Evolutionary conservation across 2,888 invertebrate species (phyloP).

Genomic region (Muscina levida): DNA sequence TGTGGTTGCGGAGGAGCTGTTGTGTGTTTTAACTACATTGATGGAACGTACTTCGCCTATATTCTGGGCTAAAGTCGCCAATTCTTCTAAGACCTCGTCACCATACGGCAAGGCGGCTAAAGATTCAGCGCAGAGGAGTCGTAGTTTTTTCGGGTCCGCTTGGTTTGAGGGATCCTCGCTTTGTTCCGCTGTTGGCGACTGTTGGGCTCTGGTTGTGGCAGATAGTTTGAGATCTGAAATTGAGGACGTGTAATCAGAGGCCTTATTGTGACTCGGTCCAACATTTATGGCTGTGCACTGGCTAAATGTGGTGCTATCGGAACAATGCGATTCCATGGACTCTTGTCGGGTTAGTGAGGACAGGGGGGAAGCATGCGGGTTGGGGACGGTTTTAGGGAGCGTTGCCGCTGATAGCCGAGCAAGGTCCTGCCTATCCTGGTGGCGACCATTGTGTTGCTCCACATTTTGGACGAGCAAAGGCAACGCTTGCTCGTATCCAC

Average conservation of each 20-base stretch:
- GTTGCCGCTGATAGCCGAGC: conserved; percentile 10
- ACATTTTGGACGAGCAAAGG: conserved; percentile 57
- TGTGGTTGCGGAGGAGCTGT: conserved; percentile 44
- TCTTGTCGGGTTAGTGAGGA: conserved; percentile 80
- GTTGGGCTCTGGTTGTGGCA: not conserved
- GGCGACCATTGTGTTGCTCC: conserved; percentile 52
- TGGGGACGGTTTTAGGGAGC: conserved; percentile 15
- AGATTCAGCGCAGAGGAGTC: conserved; percentile 84
- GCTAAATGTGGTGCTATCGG: conserved; percentile 84
- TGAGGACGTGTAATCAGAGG: conserved; percentile 66
- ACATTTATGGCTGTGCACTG: conserved; percentile 84
- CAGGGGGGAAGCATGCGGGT: conserved; percentile 43
- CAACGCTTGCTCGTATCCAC: conserved; percentile 28
- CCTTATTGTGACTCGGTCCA: conserved; percentile 70
- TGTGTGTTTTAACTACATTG: conserved; percentile 52
- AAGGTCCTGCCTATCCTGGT: conserved; percentile 10
- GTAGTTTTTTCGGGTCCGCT: conserved; percentile 79
- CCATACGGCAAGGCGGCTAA: conserved; percentile 86
- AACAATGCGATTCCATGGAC: conserved; percentile 83
- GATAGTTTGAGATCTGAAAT: conserved; percentile 67
- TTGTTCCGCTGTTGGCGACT: not conserved
- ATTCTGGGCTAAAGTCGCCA: conserved; percentile 84
- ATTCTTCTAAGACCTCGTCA: conserved; percentile 84
- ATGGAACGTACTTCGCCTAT: conserved; percentile 72
- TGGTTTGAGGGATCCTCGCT: conserved; percentile 49